Evolutionary conservation across 2,113 vertebrate genomes (phyloP), one percentile per base, ranked within the genome.

Genomic region (Tretioscincus oriximinensis): DNA sequence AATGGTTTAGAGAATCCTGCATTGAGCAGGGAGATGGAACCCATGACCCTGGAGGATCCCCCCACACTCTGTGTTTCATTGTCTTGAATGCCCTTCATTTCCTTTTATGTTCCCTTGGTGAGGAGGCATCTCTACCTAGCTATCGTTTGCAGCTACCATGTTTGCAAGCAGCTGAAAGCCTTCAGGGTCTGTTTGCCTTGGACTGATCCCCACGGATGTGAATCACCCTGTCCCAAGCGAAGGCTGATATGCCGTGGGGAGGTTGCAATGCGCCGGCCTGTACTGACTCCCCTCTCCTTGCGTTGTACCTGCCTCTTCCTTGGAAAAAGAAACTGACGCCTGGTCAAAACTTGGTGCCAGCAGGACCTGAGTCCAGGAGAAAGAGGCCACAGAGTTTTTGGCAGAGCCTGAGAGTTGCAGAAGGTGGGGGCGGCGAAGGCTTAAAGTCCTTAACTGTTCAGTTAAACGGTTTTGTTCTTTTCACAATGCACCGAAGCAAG

Each of bases 121-220:
- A 18, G 45, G 14, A 65, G 65, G 3, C n/a, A 16, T 22, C 45
- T 49, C 14, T 47, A 71, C 5, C 10, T 74, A 28, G 5, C 75
- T 11, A 9, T 28, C 5, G 54, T 58, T 9, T 66, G 26, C 28
- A 1, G 63, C 47, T 69, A 75, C 75, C 60, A 88, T 51, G 90
- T 91, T 92, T 92, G 92, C 10, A 10, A 2, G 5, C 24, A 0
- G 9, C 1, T 35, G 54, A 63, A 0, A 20, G 80, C 85, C 29
- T 4, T 84, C 83, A 73, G 81, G 85, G 86, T 89, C 58, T 84
- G 7, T 90, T 88, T 88, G 80, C 77, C 78, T 92, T 91, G 90
- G 90, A 88, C 77, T 71, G 12, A 18, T 31, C 45, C 88, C 54
- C 90, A 85, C 41, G 71, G 81, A 84, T 74, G n/a, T 90, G 88